Evolutionary conservation across 1,140 invertebrate genomes (phyloP).

Genomic region (Diorhabda sublineata): DNA sequence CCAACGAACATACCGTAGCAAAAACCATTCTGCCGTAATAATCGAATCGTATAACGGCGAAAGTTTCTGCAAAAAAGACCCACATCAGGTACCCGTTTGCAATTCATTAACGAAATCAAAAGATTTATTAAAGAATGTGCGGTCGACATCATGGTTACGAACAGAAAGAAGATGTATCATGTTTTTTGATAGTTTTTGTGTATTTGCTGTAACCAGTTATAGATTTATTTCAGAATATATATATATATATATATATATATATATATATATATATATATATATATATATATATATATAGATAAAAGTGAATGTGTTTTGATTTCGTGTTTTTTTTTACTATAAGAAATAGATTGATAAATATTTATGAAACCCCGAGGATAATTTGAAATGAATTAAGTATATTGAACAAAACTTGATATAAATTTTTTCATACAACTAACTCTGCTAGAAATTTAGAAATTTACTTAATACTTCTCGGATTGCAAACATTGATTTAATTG

Average conservation of each 20-base stretch:
- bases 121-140: constrained; percentile 6
- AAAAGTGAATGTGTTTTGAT: no score
- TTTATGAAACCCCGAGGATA: no score
- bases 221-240: neutral
- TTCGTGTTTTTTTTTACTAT: no score
- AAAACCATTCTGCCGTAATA: neutral
- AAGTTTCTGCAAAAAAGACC: constrained; percentile 2
- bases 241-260: neutral
- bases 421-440: no score
- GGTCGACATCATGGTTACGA: constrained; percentile 1
- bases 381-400: no score
- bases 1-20: neutral
- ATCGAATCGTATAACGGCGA: constrained; percentile 1
- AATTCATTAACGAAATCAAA: constrained; percentile 1
- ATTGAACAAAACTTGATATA: no score
- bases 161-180: neutral
- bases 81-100: neutral
- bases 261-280: neutral
- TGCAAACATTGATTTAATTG: no score
- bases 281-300: neutral
- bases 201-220: neutral
- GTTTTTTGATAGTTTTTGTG: neutral
- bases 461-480: no score
- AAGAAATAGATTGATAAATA: no score
- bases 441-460: no score